A percentile compares a stretch with the other conserved stretches of the same genome.
Conservation (phyloP, 2,888 invertebrate genomes). For the Callimorpha dominula region DNA sequence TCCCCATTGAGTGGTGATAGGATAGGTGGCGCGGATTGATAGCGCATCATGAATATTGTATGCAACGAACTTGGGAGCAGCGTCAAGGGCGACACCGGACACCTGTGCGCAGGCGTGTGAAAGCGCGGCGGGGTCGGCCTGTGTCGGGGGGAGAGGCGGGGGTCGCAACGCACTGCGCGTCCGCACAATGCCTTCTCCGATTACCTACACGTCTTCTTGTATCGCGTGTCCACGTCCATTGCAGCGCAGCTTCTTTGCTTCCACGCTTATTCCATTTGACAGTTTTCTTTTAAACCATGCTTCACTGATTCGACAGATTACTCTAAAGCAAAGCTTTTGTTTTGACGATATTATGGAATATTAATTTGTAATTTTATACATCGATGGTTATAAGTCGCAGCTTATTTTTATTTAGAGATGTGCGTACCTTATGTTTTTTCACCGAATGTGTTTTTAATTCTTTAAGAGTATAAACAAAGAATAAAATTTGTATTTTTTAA, state of each 20-base stretch:
- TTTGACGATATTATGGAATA: constrained; percentile 51
- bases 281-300: constrained; percentile 74
- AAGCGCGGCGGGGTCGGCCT: constrained; percentile 66
- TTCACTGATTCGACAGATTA: constrained; percentile 70
- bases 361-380: constrained; percentile 48
- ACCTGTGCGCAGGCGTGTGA: constrained; percentile 85
- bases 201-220: constrained; percentile 82
- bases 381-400: constrained; percentile 32
- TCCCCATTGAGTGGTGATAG: neutral
- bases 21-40: constrained; percentile 20
- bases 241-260: constrained; percentile 64
- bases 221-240: constrained; percentile 73
- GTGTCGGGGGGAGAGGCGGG: constrained; percentile 47
- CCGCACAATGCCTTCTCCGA: constrained; percentile 83
- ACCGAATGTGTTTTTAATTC: neutral
- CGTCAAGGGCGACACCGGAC: constrained; percentile 85
- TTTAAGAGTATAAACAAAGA: neutral
- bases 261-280: constrained; percentile 78
- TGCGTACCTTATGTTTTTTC: neutral
- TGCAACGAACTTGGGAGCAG: constrained; percentile 72
- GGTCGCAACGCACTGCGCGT: constrained; percentile 82
- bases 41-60: constrained; percentile 48
- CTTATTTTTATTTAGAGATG: constrained; percentile 23
- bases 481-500: neutral
- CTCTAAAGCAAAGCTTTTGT: constrained; percentile 55